Base-by-base conservation (phyloP, 2,888 invertebrate genomes). In the Mesoligia furuncula region DNA sequence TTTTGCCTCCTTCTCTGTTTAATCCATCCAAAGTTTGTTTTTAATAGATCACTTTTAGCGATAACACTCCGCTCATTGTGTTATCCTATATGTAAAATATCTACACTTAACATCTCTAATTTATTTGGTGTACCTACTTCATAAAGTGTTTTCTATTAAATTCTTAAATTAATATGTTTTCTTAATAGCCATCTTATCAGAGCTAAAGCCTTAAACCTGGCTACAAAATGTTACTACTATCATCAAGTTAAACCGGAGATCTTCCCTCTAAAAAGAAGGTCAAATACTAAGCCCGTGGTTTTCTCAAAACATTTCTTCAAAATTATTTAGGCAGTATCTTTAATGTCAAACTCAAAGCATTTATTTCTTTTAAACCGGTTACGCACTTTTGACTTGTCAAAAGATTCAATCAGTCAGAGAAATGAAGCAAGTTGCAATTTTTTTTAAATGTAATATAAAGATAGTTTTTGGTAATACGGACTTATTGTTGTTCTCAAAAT, bases 171-270 rank as follows among this genome's bases (percentile, higher is more conserved):
- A 36, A 8, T n/a, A n/a, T 42, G 20, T 71, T 1, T 45, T 66
- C 24, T 31, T 15, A 45, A 71, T 66, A 7, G 9, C 0, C 6
- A 75, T n/a, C 0, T 6, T 36, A 42, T 42, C 17, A 42, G 24
- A 39, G 8, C 73, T 24, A 17, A 27, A n/a, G 3, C 57, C n/a
- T 71, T 68, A 17, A 71, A 42, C 31, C n/a, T 36, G 71, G 17
- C 31, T 31, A 45, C n/a, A 45, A 20, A 69, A 69, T 62, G 69
- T 62, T 62, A 36, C 62, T n/a, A 20, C 61, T 45, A n/a, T 24
- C 24, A 42, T 20, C 20, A 9, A 31, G 24, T 2, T 42, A 20
- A n/a, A 31, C 11, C n/a, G 8, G n/a, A 13, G 31, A 54, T 64
- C 64, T n/a, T 45, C 8, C 24, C 20, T 36, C 8, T 20, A 17